These are phyloP conservation scores for Parotocinclus haroldoi DNA, from an alignment of 2,797 vertebrate species.

Conservation along the genomic window DNA sequence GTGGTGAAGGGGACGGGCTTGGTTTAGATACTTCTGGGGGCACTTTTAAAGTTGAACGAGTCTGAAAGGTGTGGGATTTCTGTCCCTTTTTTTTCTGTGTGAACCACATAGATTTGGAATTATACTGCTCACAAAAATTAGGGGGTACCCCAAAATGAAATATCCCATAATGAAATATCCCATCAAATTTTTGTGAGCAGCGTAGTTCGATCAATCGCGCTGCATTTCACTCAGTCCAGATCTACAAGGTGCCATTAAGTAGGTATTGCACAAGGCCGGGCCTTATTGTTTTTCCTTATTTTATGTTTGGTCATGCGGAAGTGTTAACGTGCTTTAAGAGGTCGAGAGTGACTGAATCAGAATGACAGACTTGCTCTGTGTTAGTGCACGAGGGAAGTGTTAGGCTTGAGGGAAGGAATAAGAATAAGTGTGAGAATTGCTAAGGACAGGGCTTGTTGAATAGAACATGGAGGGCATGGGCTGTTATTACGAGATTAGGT, in stretches of 20 bases:
- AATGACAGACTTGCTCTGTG: conserved; percentile 6
- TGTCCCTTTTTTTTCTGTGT: no score
- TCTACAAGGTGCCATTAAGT: conserved; percentile 31
- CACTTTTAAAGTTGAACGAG: conserved; percentile 26
- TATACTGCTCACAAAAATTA: no score
- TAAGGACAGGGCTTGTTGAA: neutral
- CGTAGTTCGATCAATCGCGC: conserved; percentile 35
- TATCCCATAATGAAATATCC: no score
- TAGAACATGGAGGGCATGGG: neutral
- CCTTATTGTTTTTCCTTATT: conserved; percentile 51
- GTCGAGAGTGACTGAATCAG: conserved; percentile 4
- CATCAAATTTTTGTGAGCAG: no score
- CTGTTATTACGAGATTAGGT: conserved; percentile 3
- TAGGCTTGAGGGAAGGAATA: conserved; percentile 2
- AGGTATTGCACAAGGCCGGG: conserved; percentile 66
- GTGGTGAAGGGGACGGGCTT: neutral
- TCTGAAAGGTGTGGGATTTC: conserved; percentile 5
- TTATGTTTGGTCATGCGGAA: conserved; percentile 16
- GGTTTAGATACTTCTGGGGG: conserved; percentile 4
- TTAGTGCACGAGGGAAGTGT: conserved; percentile 11
- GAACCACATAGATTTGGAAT: conserved; percentile 21
- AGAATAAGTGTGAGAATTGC: conserved; percentile 1
- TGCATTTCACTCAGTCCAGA: conserved; percentile 44
- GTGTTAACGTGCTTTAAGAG: conserved; percentile 11
- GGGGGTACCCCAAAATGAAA: no score